These are phyloP conservation scores for Poeciliopsis presidionis DNA, from an alignment of 2,797 vertebrate species.

Conservation along the genomic window DNA sequence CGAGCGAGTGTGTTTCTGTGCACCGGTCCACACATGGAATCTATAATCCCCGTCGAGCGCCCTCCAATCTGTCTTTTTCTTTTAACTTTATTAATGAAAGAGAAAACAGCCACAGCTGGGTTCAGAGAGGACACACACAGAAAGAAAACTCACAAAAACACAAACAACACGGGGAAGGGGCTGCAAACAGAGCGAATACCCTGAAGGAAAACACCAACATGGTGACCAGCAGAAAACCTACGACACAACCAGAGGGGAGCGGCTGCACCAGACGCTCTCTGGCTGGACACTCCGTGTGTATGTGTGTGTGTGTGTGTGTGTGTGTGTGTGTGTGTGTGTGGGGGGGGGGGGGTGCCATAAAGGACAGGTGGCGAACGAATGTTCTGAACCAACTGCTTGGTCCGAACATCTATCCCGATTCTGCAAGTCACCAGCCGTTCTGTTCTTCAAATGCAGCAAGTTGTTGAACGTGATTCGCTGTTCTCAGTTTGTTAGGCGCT, in stretches of 20 bases:
- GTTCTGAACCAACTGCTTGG: conserved; percentile 54
- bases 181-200: conserved; percentile 26
- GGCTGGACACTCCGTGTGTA: conserved; percentile 23
- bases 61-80: conserved; percentile 34
- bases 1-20: conserved; percentile 19
- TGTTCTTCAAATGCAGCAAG: conserved; percentile 7
- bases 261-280: conserved; percentile 44
- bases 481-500: conserved; percentile 5
- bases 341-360: conserved; percentile 53
- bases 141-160: conserved; percentile 46
- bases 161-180: conserved; percentile 33
- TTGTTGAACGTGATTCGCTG: conserved; percentile 46
- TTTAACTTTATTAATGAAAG: conserved; percentile 72
- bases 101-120: conserved; percentile 61
- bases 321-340: conserved; percentile 36
- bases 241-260: conserved; percentile 58
- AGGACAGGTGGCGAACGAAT: conserved; percentile 17
- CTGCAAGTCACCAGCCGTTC: conserved; percentile 52
- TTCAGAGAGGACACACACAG: conserved; percentile 55
- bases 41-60: conserved; percentile 46
- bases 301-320: conserved; percentile 27
- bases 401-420: conserved; percentile 54
- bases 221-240: conserved; percentile 56
- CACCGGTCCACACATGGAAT: conserved; percentile 59
- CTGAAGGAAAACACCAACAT: conserved; percentile 60